Percentiles rank a stretch among this genome's conserved stretches.
Evolutionary conservation across 2,113 vertebrate species (phyloP).

Genomic region (human (Homo sapiens)): GRCh38 chr14:41398001-41398500

Average conservation of each 20-base stretch:
- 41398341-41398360: background rate
- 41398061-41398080: slow-evolving; percentile 71
- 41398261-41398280: background rate
- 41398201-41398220: background rate
- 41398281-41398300: background rate
- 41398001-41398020: slow-evolving; percentile 48
- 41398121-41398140: slow-evolving; percentile 74
- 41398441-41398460: background rate
- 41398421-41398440: background rate
- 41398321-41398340: background rate
- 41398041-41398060: slow-evolving; percentile 62
- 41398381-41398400: background rate
- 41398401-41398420: background rate
- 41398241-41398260: background rate
- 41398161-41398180: slow-evolving; percentile 56
- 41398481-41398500: background rate
- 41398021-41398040: slow-evolving; percentile 53
- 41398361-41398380: background rate
- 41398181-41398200: slow-evolving; percentile 34
- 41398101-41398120: slow-evolving; percentile 74
- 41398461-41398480: background rate
- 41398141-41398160: slow-evolving; percentile 66
- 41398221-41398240: slow-evolving; percentile 32
- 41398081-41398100: slow-evolving; percentile 71
- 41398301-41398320: background rate